A percentile compares a stretch with the other conserved stretches of the same genome.
Evolutionary conservation across 2,888 invertebrate species (phyloP).

Genomic region (Amphipoea oculea): DNA sequence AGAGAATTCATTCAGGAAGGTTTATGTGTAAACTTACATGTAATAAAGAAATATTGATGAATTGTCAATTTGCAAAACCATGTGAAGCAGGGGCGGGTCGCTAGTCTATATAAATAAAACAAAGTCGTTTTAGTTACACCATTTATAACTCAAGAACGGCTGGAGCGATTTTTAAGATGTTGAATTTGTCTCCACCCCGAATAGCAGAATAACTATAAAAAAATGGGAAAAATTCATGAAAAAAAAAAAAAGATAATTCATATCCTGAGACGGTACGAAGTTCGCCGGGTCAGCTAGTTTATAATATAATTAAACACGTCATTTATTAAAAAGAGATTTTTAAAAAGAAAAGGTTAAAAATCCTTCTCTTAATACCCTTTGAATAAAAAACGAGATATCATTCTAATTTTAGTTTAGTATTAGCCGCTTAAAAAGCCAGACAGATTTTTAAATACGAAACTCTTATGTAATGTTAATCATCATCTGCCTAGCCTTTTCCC

Average conservation of each 20-base stretch:
- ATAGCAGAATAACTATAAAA: too few relatives aligned
- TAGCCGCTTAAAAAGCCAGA: background rate
- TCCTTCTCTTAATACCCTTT: background rate
- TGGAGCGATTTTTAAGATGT: too few relatives aligned
- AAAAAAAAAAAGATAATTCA: too few relatives aligned
- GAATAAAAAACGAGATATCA: constrained; percentile 5
- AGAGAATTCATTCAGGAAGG: background rate
- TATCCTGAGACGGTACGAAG: too few relatives aligned
- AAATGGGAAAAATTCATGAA: too few relatives aligned
- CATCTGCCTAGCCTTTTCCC: too few relatives aligned
- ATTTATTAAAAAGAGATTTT: background rate
- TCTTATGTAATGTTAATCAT: constrained; percentile 9
- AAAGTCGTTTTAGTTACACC: too few relatives aligned
- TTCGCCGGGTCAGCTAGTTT: too few relatives aligned
- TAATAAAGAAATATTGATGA: background rate
- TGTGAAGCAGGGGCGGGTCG: background rate
- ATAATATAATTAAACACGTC: background rate
- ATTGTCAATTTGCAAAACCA: background rate
- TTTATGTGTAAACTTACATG: background rate
- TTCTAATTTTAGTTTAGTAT: constrained; percentile 2
- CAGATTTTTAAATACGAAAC: constrained; percentile 23
- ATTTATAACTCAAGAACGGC: too few relatives aligned
- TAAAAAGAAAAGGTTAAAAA: constrained; percentile 6
- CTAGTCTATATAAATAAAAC: background rate
- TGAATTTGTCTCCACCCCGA: too few relatives aligned